Percentiles rank a stretch among this genome's conserved stretches.
Conservation (phyloP, 2,797 vertebrate species). For the Mormyrops boulengeri region DNA sequence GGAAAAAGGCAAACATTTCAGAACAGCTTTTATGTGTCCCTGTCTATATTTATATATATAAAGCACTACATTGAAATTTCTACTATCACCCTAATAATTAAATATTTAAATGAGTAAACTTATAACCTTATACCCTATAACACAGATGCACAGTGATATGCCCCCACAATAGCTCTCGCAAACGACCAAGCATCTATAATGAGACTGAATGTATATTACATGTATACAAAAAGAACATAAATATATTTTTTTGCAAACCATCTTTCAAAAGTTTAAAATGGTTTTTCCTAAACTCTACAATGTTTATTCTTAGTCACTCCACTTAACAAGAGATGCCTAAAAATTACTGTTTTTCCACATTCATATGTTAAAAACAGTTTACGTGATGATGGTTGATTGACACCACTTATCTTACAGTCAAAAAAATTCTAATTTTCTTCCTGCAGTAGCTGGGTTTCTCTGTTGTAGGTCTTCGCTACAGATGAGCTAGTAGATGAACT, state of each 20-base stretch:
- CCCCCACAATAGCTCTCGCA: not conserved
- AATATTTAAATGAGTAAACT: not conserved
- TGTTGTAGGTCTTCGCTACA: not conserved
- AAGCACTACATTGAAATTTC: not conserved
- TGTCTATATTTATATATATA: not conserved
- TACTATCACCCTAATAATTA: not conserved
- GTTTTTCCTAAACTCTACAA: not conserved
- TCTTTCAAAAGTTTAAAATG: not conserved
- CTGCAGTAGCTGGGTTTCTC: not conserved
- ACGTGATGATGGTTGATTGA: not conserved
- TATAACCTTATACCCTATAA: not conserved
- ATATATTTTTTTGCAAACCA: not conserved
- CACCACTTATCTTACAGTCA: not conserved
- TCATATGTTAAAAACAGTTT: not conserved
- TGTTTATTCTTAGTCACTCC: not conserved
- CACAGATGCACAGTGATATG: not conserved
- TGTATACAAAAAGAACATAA: too few relatives aligned
- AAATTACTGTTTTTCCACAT: not conserved
- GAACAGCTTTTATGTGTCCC: not conserved
- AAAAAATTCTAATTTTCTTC: not conserved
- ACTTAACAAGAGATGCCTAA: not conserved
- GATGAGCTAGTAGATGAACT: not conserved
- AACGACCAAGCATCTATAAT: not conserved
- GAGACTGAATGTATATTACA: not conserved
- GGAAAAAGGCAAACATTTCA: not conserved